phyloP scores from a whole-genome alignment of 2,888 invertebrate genomes.

The Pandemis heparana region DNA sequence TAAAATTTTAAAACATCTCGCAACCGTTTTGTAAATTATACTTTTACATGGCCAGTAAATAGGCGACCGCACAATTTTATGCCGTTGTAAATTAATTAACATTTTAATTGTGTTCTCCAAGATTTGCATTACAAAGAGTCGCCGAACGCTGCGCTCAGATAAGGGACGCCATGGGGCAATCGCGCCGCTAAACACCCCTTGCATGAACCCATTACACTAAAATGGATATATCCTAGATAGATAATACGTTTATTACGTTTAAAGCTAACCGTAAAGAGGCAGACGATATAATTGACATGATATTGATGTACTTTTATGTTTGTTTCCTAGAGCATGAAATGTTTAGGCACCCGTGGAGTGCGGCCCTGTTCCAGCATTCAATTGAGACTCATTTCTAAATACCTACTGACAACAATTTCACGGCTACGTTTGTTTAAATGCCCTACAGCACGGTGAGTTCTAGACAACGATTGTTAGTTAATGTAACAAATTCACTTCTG shows the following conservation, averaged over 20 bases:
- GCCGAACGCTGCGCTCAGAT: conserved; percentile 19
- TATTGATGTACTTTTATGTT: no score
- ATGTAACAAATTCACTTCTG: no score
- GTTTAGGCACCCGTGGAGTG: no score
- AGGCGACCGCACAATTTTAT: conserved; percentile 56
- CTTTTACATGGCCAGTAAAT: conserved; percentile 55
- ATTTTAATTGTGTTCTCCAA: conserved; percentile 78
- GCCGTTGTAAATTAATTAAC: conserved; percentile 74
- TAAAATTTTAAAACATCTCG: conserved; percentile 42
- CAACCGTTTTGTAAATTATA: conserved; percentile 38
- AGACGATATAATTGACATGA: no score
- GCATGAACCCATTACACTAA: not conserved
- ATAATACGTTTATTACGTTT: not conserved
- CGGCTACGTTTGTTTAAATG: no score
- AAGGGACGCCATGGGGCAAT: conserved; percentile 1
- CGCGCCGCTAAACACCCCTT: not conserved
- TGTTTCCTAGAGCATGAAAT: no score
- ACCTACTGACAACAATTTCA: no score
- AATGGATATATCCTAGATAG: not conserved
- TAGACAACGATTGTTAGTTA: no score
- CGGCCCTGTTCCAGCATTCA: no score
- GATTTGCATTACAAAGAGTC: conserved; percentile 78
- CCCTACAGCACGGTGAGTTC: no score
- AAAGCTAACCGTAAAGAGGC: no score
- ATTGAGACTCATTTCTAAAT: no score